Evolutionary conservation across 2,113 vertebrate genomes (phyloP).

Genomic region (Corythoichthys intestinalis): DNA sequence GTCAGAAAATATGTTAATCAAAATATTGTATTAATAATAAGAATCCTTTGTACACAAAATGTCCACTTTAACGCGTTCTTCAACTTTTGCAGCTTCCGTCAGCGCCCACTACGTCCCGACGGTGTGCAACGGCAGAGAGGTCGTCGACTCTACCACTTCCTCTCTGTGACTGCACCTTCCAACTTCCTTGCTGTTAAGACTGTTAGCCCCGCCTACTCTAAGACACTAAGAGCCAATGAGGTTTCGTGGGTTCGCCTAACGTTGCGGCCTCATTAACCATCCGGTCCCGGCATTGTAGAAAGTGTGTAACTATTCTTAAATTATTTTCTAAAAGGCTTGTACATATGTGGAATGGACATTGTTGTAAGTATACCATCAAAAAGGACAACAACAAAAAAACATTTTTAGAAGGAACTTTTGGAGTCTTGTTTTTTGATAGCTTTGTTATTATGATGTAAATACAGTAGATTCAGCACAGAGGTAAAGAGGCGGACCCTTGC

Average conservation of each 20-base stretch:
- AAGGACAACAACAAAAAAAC: conserved; percentile 55
- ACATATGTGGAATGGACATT: conserved; percentile 81
- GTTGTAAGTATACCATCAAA: conserved; percentile 83
- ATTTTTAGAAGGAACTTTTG: conserved; percentile 88
- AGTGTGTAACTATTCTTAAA: conserved; percentile 84
- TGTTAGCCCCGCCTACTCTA: conserved; percentile 73
- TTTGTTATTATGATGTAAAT: conserved; percentile 82
- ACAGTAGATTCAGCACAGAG: conserved; percentile 66
- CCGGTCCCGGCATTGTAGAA: conserved; percentile 84
- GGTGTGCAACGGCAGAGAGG: conserved; percentile 94
- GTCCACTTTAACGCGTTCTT: not conserved
- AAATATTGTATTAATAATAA: too few species aligned
- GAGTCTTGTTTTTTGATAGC: conserved; percentile 81
- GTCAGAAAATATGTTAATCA: too few species aligned
- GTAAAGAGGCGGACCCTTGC: conserved; percentile 65
- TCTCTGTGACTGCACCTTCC: conserved; percentile 82
- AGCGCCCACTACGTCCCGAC: conserved; percentile 86
- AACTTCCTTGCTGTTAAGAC: conserved; percentile 72
- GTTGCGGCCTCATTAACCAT: conserved; percentile 22
- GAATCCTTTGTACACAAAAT: too few species aligned
- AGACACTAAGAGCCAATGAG: not conserved
- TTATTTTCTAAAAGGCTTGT: conserved; percentile 97
- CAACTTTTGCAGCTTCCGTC: conserved; percentile 80
- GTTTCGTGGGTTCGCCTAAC: not conserved
- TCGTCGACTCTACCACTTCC: conserved; percentile 98